phyloP scores from a whole-genome alignment of 2,797 vertebrate species.

The Fundulus diaphanus region DNA sequence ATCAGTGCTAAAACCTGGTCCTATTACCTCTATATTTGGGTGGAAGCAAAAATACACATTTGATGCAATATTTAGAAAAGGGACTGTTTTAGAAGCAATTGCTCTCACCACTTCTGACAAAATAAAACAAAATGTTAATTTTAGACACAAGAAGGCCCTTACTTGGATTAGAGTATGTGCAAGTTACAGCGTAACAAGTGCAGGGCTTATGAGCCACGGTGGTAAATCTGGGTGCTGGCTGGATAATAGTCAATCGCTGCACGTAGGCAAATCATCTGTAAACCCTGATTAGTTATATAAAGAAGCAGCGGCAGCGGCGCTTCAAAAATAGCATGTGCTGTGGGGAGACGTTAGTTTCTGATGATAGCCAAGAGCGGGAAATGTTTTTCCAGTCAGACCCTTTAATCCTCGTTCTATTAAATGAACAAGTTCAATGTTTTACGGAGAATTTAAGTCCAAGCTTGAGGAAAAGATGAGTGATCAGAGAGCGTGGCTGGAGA shows the following conservation, averaged over 20 bases:
- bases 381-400: constrained; percentile 21
- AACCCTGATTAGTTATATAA: constrained; percentile 29
- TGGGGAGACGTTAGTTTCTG: constrained; percentile 7
- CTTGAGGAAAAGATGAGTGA: constrained; percentile 21
- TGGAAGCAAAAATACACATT: neutral
- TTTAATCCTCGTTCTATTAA: constrained; percentile 29
- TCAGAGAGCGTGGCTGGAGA: constrained; percentile 8
- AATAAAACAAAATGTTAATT: neutral
- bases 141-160: neutral
- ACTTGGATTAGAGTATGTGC: constrained; percentile 2
- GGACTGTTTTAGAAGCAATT: neutral
- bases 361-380: constrained; percentile 34
- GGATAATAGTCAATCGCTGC: neutral
- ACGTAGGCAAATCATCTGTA: constrained; percentile 14
- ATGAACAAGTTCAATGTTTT: constrained; percentile 39
- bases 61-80: neutral
- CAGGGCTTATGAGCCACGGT: neutral
- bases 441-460: constrained; percentile 16
- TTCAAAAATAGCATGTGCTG: constrained; percentile 25
- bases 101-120: too few species aligned
- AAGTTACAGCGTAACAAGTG: neutral
- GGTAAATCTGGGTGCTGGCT: constrained; percentile 15
- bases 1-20: neutral
- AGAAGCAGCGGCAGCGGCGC: constrained; percentile 9
- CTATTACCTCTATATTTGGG: neutral